These are phyloP conservation scores for Antedon mediterranea DNA, from an alignment of 53 echinoderm and acorn worm genomes.

Conservation along the genomic window DNA sequence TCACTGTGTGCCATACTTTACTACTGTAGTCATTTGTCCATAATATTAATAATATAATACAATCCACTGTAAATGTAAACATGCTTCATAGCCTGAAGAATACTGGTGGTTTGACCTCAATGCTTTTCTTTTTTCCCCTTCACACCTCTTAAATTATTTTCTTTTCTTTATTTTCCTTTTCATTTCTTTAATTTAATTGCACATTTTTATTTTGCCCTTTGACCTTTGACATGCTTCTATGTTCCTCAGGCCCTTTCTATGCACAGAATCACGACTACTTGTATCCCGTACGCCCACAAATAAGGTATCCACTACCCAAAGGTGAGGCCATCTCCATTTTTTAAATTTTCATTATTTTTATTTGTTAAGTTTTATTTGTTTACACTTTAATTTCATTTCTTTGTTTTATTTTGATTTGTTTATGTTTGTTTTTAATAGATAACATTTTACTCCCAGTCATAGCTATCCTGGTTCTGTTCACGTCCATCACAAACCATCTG, in stretches of 20 bases:
- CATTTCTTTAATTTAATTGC: not conserved
- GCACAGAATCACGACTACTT: not conserved
- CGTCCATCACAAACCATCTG: too few relatives aligned
- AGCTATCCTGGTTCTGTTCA: too few relatives aligned
- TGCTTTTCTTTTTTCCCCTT: not conserved
- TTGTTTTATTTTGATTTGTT: not conserved
- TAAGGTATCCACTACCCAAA: not conserved
- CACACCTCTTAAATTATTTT: not conserved
- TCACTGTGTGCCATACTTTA: too few relatives aligned
- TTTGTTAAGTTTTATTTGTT: not conserved
- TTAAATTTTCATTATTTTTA: not conserved
- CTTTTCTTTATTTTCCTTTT: not conserved
- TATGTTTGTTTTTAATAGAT: too few relatives aligned
- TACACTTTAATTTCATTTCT: not conserved
- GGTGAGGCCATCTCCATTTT: not conserved
- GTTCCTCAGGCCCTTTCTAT: conserved; percentile 1
- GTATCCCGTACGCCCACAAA: not conserved
- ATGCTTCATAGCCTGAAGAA: not conserved
- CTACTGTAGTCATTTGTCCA: not conserved
- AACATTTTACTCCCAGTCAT: too few relatives aligned
- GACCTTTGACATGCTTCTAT: not conserved
- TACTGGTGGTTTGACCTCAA: not conserved
- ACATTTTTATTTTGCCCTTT: not conserved
- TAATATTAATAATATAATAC: not conserved
- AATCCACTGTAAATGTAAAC: not conserved